Evolutionary conservation across 2,113 vertebrate genomes (phyloP).

Genomic region (Peromyscus leucopus): DNA sequence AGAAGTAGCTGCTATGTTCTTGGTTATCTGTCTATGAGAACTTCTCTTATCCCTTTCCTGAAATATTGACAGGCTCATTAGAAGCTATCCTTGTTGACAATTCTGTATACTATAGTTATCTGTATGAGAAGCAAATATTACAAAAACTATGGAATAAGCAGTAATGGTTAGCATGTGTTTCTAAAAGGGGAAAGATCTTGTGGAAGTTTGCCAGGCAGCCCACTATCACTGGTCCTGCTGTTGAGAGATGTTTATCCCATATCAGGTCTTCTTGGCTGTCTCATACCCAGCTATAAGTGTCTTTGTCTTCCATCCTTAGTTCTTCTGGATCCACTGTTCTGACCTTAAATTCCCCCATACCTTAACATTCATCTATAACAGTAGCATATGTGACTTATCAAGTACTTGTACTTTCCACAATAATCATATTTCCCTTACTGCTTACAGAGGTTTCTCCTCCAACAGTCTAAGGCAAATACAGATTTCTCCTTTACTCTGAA

Average conservation of each 20-base stretch:
- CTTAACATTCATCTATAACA: background rate
- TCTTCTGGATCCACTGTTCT: background rate
- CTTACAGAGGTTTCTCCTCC: background rate
- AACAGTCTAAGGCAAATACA: background rate
- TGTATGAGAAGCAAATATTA: background rate
- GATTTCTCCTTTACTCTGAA: background rate
- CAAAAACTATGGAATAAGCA: background rate
- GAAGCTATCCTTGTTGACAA: background rate
- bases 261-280: background rate
- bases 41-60: background rate
- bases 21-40: background rate
- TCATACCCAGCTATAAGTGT: too few species aligned
- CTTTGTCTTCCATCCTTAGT: background rate
- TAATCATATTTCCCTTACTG: background rate
- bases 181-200: background rate
- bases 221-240: background rate
- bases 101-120: background rate
- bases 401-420: background rate
- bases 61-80: background rate
- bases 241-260: background rate
- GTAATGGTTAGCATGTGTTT: background rate
- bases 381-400: background rate
- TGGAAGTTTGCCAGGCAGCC: background rate
- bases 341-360: background rate
- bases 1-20: background rate